A percentile compares a stretch with the other conserved stretches of the same genome.
Evolutionary conservation across 2,888 invertebrate species (phyloP).

Genomic region (Ceramica pisi): DNA sequence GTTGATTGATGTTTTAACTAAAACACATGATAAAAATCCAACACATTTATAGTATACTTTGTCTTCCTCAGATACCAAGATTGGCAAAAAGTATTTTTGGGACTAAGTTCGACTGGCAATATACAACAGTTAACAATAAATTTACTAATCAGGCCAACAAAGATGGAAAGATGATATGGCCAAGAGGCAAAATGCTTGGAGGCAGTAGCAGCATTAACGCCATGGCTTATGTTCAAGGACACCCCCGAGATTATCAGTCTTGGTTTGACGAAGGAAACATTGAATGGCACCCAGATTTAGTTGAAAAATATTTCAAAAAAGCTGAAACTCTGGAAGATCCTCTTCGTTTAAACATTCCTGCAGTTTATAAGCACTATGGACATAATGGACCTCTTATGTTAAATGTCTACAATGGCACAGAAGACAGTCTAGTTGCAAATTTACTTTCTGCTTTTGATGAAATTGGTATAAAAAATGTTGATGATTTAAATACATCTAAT

Average conservation of each 20-base stretch:
- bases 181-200: conserved; percentile 92
- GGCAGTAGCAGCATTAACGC: conserved; percentile 89
- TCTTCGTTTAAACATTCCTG: conserved; percentile 15
- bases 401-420: conserved; percentile 48
- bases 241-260: conserved; percentile 84
- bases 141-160: conserved; percentile 46
- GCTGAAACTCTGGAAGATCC: conserved; percentile 58
- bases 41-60: background rate
- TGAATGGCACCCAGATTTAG: conserved; percentile 68
- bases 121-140: conserved; percentile 50
- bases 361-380: conserved; percentile 74
- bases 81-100: conserved; percentile 3
- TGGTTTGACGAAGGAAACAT: conserved; percentile 87
- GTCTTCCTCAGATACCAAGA: conserved; percentile 44
- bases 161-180: conserved; percentile 79
- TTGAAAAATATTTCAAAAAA: conserved; percentile 54
- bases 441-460: conserved; percentile 44
- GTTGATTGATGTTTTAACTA: conserved; percentile 42
- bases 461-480: conserved; percentile 44
- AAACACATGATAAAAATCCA: too few relatives aligned
- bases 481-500: conserved; percentile 49
- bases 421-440: background rate
- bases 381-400: conserved; percentile 51
- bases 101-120: conserved; percentile 56
- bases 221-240: conserved; percentile 88